Conservation (phyloP, 2,888 invertebrate species). For the Terebella lapidaria region DNA sequence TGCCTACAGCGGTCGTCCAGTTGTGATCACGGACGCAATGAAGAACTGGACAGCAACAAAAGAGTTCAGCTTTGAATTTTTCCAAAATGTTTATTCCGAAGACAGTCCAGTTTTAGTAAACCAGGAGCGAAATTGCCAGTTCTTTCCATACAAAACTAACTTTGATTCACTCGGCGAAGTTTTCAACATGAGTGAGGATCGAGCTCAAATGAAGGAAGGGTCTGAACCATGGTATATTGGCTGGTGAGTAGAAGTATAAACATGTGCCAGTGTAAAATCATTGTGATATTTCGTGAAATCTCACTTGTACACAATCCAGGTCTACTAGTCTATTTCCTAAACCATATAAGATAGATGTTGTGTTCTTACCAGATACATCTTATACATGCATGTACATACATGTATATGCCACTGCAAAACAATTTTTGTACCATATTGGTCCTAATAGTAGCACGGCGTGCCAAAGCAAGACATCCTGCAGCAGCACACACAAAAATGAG, state of each 20-base stretch:
- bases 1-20: conserved; percentile 74
- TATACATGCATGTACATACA: no score
- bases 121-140: conserved; percentile 65
- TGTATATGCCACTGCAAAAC: no score
- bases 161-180: conserved; percentile 75
- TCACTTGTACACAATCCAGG: no score
- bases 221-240: conserved; percentile 69
- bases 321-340: no score
- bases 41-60: conserved; percentile 73
- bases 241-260: conserved; percentile 57
- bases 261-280: background rate
- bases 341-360: no score
- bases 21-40: conserved; percentile 79
- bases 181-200: conserved; percentile 70
- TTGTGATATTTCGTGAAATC: no score
- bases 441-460: no score
- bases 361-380: no score
- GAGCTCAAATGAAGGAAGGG: conserved; percentile 64
- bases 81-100: conserved; percentile 65
- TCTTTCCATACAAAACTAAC: conserved; percentile 86
- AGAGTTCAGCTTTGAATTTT: conserved; percentile 76
- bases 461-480: no score
- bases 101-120: conserved; percentile 44
- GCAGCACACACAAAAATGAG: no score
- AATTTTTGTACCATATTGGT: no score